Evolutionary conservation across 1,140 invertebrate species (phyloP).

Genomic region (Drosophila parvula): DNA sequence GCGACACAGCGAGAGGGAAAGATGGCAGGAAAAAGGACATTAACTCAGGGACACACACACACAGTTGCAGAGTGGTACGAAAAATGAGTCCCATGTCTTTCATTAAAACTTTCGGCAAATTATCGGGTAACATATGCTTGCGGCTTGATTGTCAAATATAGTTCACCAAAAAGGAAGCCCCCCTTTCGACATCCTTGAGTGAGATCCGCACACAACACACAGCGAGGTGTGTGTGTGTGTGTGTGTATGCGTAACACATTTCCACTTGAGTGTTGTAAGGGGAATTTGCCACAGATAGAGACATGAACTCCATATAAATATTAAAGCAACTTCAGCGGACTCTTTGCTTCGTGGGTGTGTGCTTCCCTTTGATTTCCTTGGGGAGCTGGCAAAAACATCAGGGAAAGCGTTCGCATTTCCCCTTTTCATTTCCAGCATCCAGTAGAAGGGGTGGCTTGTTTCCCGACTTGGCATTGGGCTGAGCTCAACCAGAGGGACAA

Average conservation of each 20-base stretch:
- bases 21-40: conserved; percentile 45
- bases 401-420: conserved; percentile 50
- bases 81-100: conserved; percentile 84
- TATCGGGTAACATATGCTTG: conserved; percentile 84
- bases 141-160: conserved; percentile 79
- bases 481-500: conserved; percentile 5
- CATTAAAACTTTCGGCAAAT: conserved; percentile 84
- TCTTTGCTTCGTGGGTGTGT: conserved; percentile 50
- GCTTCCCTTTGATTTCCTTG: conserved; percentile 77
- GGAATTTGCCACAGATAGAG: conserved; percentile 54
- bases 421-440: conserved; percentile 70
- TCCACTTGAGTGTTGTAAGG: conserved; percentile 78
- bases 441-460: conserved; percentile 33
- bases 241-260: conserved; percentile 68
- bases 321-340: conserved; percentile 61
- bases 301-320: conserved; percentile 72
- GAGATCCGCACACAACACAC: conserved; percentile 7
- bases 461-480: conserved; percentile 1
- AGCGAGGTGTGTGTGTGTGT: conserved; percentile 31
- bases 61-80: conserved; percentile 43
- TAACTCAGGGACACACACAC: conserved; percentile 37
- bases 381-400: conserved; percentile 39
- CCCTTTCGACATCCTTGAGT: conserved; percentile 31
- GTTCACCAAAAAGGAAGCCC: conserved; percentile 41
- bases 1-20: conserved; percentile 51